phyloP scores from a whole-genome alignment of 2,113 vertebrate species.

The Odontophorus gujanensis region DNA sequence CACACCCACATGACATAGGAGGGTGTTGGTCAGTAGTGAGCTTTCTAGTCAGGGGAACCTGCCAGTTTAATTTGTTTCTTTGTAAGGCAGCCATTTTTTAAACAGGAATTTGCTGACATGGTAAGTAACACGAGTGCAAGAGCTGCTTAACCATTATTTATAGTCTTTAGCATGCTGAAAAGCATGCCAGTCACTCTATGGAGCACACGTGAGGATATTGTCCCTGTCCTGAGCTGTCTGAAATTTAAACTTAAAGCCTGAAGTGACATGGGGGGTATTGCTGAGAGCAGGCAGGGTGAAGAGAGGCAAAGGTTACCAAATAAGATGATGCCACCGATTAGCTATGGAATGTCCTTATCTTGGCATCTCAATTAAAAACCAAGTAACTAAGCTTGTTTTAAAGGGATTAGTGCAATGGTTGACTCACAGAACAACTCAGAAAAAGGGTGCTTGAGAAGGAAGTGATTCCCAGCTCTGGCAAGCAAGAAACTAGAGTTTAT shows the following conservation, averaged over 20 bases:
- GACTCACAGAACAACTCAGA: background rate
- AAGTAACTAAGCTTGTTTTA: background rate
- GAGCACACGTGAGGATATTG: background rate
- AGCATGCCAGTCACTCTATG: background rate
- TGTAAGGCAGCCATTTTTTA: background rate
- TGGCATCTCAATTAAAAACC: background rate
- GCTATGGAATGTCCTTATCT: background rate
- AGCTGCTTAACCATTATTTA: background rate
- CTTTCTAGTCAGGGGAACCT: background rate
- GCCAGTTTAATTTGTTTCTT: constrained; percentile 4
- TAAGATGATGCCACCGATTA: background rate
- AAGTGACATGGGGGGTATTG: background rate
- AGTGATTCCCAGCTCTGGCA: background rate
- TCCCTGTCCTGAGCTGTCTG: background rate
- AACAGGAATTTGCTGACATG: background rate
- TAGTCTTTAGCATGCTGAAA: background rate
- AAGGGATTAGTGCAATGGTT: background rate
- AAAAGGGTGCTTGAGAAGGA: background rate
- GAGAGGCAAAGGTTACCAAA: constrained; percentile 6
- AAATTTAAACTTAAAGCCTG: background rate
- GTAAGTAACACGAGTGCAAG: background rate
- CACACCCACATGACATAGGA: constrained; percentile 45
- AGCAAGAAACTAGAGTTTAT: background rate
- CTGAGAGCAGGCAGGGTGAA: background rate
- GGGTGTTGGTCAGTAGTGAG: constrained; percentile 41